phyloP scores from a whole-genome alignment of 2,888 invertebrate genomes.

The Fragum fragum region DNA sequence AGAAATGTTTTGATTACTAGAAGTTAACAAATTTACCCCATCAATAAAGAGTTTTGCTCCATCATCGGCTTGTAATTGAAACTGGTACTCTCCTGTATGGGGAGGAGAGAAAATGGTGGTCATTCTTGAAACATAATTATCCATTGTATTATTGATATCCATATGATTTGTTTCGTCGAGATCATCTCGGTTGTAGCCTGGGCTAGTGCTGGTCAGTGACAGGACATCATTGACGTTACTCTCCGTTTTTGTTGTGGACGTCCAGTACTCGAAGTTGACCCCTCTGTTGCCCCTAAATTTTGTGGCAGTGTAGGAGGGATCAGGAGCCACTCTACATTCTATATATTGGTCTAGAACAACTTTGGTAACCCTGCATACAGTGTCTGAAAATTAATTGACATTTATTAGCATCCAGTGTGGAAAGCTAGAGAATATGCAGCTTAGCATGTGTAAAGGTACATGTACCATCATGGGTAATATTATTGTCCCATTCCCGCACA shows the following conservation, averaged over 20 bases:
- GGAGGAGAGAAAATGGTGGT: slow-evolving; percentile 76
- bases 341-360: slow-evolving; percentile 60
- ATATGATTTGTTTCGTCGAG: slow-evolving; percentile 67
- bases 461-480: too few relatives aligned
- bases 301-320: slow-evolving; percentile 42
- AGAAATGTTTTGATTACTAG: too few relatives aligned
- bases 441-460: too few relatives aligned
- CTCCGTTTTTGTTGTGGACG: slow-evolving; percentile 36
- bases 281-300: slow-evolving; percentile 72
- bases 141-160: slow-evolving; percentile 46
- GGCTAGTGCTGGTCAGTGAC: slow-evolving; percentile 43
- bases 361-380: slow-evolving; percentile 61
- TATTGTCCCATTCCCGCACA: too few relatives aligned
- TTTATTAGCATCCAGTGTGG: too few relatives aligned
- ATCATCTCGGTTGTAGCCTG: slow-evolving; percentile 52
- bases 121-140: slow-evolving; percentile 69
- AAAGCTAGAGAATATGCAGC: too few relatives aligned
- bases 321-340: slow-evolving; percentile 66
- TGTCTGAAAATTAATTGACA: slow-evolving; percentile 59
- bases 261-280: slow-evolving; percentile 71
- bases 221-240: slow-evolving; percentile 40
- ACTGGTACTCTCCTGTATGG: slow-evolving; percentile 71
- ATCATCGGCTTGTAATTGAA: slow-evolving; percentile 72
- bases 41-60: slow-evolving; percentile 69
- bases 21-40: slow-evolving; percentile 49